Percentiles rank a stretch among this genome's conserved stretches.
These are phyloP conservation scores for Drosophila pectinifera DNA, from an alignment of 1,140 invertebrate genomes.

Conservation along the genomic window DNA sequence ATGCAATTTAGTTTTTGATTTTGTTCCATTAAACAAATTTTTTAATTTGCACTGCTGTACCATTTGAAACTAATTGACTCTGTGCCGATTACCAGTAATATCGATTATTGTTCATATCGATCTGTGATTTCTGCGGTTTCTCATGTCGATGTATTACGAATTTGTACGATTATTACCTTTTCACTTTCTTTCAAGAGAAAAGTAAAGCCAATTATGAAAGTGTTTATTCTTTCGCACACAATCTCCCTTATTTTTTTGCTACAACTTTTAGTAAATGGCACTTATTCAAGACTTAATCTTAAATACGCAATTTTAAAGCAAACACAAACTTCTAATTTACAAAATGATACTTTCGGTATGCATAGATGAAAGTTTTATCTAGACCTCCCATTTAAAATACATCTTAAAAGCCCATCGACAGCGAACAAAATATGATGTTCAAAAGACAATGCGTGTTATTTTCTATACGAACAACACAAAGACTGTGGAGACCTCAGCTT, in stretches of 20 bases:
- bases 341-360: slow-evolving; percentile 50
- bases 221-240: not conserved
- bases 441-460: slow-evolving; percentile 56
- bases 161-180: slow-evolving; percentile 32
- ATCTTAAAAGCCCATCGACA: slow-evolving; percentile 25
- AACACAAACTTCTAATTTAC: not conserved
- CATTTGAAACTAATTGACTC: not conserved
- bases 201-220: slow-evolving; percentile 6
- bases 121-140: slow-evolving; percentile 14
- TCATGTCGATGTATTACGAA: not conserved
- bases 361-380: not conserved
- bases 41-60: too few relatives aligned
- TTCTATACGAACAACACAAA: slow-evolving; percentile 70
- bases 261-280: slow-evolving; percentile 8
- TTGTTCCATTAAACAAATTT: not conserved
- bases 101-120: slow-evolving; percentile 6
- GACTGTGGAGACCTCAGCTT: slow-evolving; percentile 47
- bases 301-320: slow-evolving; percentile 41
- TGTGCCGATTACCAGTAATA: slow-evolving; percentile 2
- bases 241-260: slow-evolving; percentile 5
- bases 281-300: slow-evolving; percentile 24
- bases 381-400: not conserved
- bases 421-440: slow-evolving; percentile 44
- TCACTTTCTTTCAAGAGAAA: slow-evolving; percentile 5
- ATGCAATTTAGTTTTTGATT: not conserved